Percentiles rank a stretch among this genome's conserved stretches.
Evolutionary conservation across 2,113 vertebrate genomes (phyloP).

Genomic region (Australoheros scitulus): DNA sequence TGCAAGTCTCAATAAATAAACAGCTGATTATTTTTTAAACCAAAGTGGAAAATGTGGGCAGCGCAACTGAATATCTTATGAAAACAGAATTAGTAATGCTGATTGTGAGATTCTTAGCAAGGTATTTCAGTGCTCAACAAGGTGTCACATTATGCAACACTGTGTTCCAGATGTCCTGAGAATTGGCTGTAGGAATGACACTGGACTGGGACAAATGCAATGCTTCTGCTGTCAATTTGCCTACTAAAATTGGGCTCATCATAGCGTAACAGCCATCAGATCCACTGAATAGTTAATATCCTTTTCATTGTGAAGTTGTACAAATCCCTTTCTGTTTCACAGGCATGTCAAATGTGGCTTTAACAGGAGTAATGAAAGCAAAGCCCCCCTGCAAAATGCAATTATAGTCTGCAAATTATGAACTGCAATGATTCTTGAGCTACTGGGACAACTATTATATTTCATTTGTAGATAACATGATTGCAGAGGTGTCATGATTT

Average conservation of each 20-base stretch:
- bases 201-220: slow-evolving; percentile 9
- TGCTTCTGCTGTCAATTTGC: slow-evolving; percentile 45
- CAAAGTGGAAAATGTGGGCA: accelerated
- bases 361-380: slow-evolving; percentile 56
- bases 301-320: slow-evolving; percentile 60
- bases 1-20: slow-evolving; percentile 34
- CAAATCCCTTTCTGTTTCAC: slow-evolving; percentile 52
- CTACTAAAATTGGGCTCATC: slow-evolving; percentile 52
- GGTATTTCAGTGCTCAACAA: slow-evolving; percentile 34
- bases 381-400: slow-evolving; percentile 60
- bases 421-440: slow-evolving; percentile 37
- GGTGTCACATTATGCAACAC: slow-evolving; percentile 23
- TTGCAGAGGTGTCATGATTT: slow-evolving; percentile 15
- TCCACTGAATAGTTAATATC: slow-evolving; percentile 56
- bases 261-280: slow-evolving; percentile 53
- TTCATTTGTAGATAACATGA: slow-evolving; percentile 40
- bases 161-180: slow-evolving; percentile 18
- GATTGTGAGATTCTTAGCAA: not conserved
- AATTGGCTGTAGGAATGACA: slow-evolving; percentile 12
- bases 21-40: slow-evolving; percentile 7
- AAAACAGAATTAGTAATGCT: not conserved
- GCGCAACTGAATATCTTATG: not conserved
- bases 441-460: slow-evolving; percentile 25
- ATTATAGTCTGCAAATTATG: slow-evolving; percentile 57
- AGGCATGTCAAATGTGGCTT: slow-evolving; percentile 64